Base-by-base conservation (phyloP, 2,113 vertebrate genomes). In the Talpa occidentalis region DNA sequence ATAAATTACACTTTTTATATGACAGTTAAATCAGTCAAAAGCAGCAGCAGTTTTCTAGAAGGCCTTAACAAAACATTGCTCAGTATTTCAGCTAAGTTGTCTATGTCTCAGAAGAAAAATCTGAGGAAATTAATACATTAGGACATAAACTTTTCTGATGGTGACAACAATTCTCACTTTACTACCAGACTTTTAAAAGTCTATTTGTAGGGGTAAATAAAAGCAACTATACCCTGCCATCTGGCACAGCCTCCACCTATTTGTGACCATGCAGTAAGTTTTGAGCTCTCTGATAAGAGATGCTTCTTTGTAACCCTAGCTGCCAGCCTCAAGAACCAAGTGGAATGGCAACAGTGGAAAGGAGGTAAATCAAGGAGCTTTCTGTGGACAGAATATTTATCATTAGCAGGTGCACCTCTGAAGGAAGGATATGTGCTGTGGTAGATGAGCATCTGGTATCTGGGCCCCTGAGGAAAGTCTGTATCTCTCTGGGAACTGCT, bases 151-250 rank as follows among this genome's bases (percentile, higher is more conserved):
- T 79, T 72, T 73, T 67, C 32, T 82, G 49, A 80, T 28, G 32
- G 69, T 40, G 56, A 64, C 15, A 76, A 86, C n/a, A 69, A 92
- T 49, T 88, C 24, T 92, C 56, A 83, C 79, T 94, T 92, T 10
- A 37, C 24, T 56, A 59, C 60, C 37, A 95, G n/a, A 30, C 15
- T 21, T 77, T 83, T 60, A 92, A 62, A 30, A 79, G 52, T 62
- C 59, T 66, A 32, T 44, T 37, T 37, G 80, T 28, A 42, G 73
- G 44, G 6, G 22, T 54, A 47, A 90, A 37, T 6, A 67, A n/a
- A 74, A 96, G 69, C 52, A 62, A 88, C 47, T 28, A 44, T 73
- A 76, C 80, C 17, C 30, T 56, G 56, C 59, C 79, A 77, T 52
- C 67, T 78, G 84, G 83, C 67, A 89, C 0, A 0, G 35, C 16